Evolutionary conservation across 2,888 invertebrate genomes (phyloP).

Genomic region (Unio pictorum): DNA sequence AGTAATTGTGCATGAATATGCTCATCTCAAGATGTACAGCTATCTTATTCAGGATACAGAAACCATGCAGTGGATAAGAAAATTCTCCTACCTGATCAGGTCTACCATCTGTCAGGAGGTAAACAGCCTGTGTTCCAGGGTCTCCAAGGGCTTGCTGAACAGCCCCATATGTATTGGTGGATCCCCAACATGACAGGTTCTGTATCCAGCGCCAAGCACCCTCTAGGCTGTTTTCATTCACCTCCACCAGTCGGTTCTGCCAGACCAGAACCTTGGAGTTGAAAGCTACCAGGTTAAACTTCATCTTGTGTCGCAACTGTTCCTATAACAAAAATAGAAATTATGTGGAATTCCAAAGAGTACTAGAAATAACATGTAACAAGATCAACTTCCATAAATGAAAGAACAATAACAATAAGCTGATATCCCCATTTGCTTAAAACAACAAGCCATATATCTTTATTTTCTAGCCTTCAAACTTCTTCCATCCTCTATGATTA

Average conservation of each 20-base stretch:
- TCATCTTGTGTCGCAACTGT: constrained; percentile 70
- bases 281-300: constrained; percentile 69
- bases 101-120: constrained; percentile 70
- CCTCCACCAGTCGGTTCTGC: constrained; percentile 69
- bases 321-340: constrained; percentile 53
- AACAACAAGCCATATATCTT: too few species aligned
- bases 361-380: too few species aligned
- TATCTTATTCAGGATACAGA: not conserved
- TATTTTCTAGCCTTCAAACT: too few species aligned
- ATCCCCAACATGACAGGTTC: constrained; percentile 67
- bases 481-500: too few species aligned
- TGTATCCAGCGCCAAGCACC: constrained; percentile 66
- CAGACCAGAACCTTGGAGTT: constrained; percentile 64
- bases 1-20: too few species aligned
- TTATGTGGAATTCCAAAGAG: not conserved
- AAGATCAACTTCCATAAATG: too few species aligned
- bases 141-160: constrained; percentile 68
- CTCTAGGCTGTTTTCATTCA: constrained; percentile 65
- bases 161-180: constrained; percentile 70
- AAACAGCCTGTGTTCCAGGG: constrained; percentile 69
- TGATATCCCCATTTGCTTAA: too few species aligned
- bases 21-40: not conserved
- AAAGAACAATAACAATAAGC: too few species aligned
- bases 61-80: not conserved
- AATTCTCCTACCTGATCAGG: constrained; percentile 68